Base-by-base conservation (phyloP, 2,797 vertebrate genomes). In the Bradypodion ventrale region DNA sequence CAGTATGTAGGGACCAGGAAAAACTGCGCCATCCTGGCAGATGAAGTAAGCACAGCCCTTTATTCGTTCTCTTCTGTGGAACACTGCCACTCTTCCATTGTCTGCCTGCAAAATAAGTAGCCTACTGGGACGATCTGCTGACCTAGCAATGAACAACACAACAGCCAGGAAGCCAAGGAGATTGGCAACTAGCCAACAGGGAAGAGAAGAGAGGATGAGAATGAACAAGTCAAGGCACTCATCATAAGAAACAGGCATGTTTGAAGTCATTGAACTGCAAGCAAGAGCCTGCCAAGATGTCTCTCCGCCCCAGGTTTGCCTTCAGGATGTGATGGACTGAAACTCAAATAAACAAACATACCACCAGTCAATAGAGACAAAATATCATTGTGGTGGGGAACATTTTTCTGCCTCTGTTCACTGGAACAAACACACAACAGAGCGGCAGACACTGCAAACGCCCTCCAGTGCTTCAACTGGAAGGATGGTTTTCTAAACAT, bases 161-260 rank as follows among this genome's bases (percentile, higher is more conserved):
- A 25, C 75, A 78, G 56, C 65, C 65, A 52, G n/a, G 60, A 44
- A 60, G 70, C 75, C 59, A 60, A 70, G 88, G 75, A 42, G 69
- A 49, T 29, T 82, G 87, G 84, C 72, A 75, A 37, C 78, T 77
- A 78, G 85, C 85, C 66, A 84, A 77, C 68, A 69, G 32, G 78
- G 62, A 75, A 40, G 9, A 65, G 13, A 65, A 70, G 35, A 77
- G 62, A n/a, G 12, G n/a, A 56, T 65, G 49, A 59, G 52, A 46
- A 25, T n/a, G 77, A 44, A 80, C 32, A 27, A 68, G 32, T 42
- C 6, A 27, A 29, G 25, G 44, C 70, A 83, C 16, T 37, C 25
- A 15, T 42, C n/a, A 7, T 46, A 35, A 59, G 25, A 73, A 70
- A 15, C 25, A 15, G 32, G 73, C 25, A 16, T 49, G 23, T 37